Evolutionary conservation across 1,140 invertebrate species (phyloP).

Genomic region (Drosophila pachea): DNA sequence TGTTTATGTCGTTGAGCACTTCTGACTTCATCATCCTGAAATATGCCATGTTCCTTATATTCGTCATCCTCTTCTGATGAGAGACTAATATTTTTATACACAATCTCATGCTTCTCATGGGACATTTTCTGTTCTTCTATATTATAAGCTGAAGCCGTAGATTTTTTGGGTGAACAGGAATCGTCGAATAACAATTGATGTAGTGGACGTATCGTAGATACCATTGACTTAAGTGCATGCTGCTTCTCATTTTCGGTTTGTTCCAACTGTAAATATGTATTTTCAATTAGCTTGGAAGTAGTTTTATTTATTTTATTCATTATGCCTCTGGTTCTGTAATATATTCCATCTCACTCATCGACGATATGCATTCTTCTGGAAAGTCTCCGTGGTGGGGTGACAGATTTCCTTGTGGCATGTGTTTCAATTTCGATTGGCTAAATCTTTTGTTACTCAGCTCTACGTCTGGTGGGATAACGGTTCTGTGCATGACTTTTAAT

Average conservation of each 20-base stretch:
- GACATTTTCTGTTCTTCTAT: neutral
- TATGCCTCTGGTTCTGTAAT: conserved; percentile 10
- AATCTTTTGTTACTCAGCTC: conserved; percentile 1
- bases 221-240: neutral
- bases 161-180: neutral
- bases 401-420: neutral
- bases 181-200: conserved; percentile 25
- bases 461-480: neutral
- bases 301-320: neutral
- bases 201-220: conserved; percentile 17
- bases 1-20: neutral
- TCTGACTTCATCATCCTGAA: neutral
- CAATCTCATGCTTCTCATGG: neutral
- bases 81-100: conserved; percentile 22
- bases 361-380: neutral
- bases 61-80: conserved; percentile 19
- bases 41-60: neutral
- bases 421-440: conserved; percentile 1
- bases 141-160: neutral
- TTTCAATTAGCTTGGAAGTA: neutral
- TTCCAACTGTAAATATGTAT: neutral
- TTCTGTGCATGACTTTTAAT: neutral
- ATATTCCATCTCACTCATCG: conserved; percentile 4
- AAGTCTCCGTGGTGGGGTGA: neutral
- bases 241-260: neutral